Conservation (phyloP, 2,113 vertebrate species). For the Anser brachyrhynchus region DNA sequence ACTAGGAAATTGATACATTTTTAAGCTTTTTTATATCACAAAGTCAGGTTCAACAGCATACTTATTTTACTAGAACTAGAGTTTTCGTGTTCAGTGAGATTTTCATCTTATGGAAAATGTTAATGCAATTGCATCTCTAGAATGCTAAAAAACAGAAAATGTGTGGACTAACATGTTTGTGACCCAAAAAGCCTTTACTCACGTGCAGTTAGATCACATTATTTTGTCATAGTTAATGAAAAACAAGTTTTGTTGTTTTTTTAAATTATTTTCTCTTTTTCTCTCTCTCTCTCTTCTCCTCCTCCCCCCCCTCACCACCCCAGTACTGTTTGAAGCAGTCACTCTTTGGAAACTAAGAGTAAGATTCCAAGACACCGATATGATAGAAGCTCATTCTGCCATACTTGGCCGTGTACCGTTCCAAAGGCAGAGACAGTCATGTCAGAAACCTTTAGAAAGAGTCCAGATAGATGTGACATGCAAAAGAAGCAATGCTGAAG, state of each 20-base stretch:
- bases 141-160: rapidly evolving
- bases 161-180: not conserved
- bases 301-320: not conserved
- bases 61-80: not conserved
- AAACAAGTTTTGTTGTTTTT: not conserved
- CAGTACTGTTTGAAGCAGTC: not conserved
- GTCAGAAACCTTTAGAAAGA: not conserved
- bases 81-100: not conserved
- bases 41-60: rapidly evolving
- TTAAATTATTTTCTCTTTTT: not conserved
- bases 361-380: not conserved
- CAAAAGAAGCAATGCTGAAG: not conserved
- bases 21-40: not conserved
- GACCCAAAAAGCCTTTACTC: not conserved
- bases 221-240: not conserved
- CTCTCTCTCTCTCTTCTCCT: not conserved
- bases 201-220: not conserved
- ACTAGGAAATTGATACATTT: not conserved
- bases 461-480: not conserved
- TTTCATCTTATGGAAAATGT: rapidly evolving
- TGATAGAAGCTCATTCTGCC: not conserved
- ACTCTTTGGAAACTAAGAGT: not conserved
- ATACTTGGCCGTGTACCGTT: not conserved
- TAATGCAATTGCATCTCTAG: not conserved
- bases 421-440: not conserved